Conservation (phyloP, 2,888 invertebrate species). For the Drosophila helvetica region DNA sequence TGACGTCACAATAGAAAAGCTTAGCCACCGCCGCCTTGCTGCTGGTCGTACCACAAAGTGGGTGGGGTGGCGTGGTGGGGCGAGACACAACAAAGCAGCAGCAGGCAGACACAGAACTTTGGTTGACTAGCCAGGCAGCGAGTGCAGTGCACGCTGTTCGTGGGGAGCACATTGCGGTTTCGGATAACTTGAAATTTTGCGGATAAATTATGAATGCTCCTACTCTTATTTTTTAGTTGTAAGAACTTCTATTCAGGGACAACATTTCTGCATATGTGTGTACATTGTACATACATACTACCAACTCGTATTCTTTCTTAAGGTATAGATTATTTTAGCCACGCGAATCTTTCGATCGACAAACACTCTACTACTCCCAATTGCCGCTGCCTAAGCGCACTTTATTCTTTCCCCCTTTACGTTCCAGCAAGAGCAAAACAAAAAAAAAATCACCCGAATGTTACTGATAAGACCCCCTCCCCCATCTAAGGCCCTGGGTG, state of each 20-base stretch:
- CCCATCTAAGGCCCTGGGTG: constrained; percentile 29
- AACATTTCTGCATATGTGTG: background rate
- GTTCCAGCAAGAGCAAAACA: constrained; percentile 55
- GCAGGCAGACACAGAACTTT: constrained; percentile 2
- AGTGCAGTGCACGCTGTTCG: constrained; percentile 28
- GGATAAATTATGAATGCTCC: background rate
- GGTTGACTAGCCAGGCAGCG: constrained; percentile 11
- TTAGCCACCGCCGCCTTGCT: constrained; percentile 47
- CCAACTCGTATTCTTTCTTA: constrained; percentile 24
- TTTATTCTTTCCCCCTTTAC: background rate
- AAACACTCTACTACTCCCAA: background rate
- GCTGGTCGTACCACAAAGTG: background rate
- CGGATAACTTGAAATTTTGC: constrained; percentile 27
- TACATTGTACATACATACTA: background rate
- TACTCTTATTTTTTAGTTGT: background rate
- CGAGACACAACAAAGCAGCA: constrained; percentile 36
- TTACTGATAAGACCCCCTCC: constrained; percentile 61
- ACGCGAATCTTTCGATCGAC: constrained; percentile 2
- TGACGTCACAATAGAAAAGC: constrained; percentile 79
- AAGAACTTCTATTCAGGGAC: background rate
- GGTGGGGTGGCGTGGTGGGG: constrained; percentile 13
- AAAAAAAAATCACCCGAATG: constrained; percentile 40
- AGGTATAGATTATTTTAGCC: constrained; percentile 32
- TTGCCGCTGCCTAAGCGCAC: background rate
- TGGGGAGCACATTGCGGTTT: constrained; percentile 2